phyloP scores from a whole-genome alignment of 2,113 vertebrate genomes.

The Cyprinus carpio region DNA sequence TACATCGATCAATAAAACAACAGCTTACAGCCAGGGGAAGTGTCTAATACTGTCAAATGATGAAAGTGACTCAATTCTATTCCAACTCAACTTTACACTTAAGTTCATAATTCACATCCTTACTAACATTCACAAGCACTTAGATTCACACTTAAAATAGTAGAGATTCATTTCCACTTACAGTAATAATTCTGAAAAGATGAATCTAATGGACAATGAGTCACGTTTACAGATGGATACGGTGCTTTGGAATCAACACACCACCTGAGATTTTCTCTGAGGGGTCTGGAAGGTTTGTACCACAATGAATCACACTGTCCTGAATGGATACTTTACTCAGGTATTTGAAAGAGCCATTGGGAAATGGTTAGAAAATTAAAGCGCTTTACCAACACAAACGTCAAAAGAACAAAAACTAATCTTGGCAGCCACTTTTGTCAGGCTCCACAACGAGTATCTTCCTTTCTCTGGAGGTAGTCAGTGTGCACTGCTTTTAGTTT shows the following conservation, averaged over 20 bases:
- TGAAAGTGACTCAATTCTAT: not conserved
- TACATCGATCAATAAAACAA: slow-evolving; percentile 16
- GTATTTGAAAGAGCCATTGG: slow-evolving; percentile 20
- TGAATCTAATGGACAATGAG: not conserved
- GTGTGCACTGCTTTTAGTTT: not conserved
- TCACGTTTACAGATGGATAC: slow-evolving; percentile 6
- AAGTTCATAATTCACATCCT: not conserved
- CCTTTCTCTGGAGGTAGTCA: not conserved
- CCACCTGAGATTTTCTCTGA: slow-evolving; percentile 1
- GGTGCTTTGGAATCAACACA: slow-evolving; percentile 1
- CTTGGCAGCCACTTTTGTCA: slow-evolving; percentile 7
- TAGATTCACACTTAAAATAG: not conserved
- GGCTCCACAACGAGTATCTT: not conserved
- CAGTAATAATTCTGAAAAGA: not conserved
- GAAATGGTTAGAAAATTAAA: slow-evolving; percentile 23
- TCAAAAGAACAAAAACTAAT: slow-evolving; percentile 3
- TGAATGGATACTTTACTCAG: not conserved
- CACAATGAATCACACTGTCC: slow-evolving; percentile 9
- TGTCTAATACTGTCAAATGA: slow-evolving; percentile 9
- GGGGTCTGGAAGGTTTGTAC: not conserved
- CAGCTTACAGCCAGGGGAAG: slow-evolving; percentile 13
- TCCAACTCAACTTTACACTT: slow-evolving; percentile 1
- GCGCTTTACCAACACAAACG: not conserved
- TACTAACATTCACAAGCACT: not conserved
- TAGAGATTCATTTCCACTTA: slow-evolving; percentile 9